Conservation (phyloP, 2,113 vertebrate genomes). For the Misgurnus anguillicaudatus region DNA sequence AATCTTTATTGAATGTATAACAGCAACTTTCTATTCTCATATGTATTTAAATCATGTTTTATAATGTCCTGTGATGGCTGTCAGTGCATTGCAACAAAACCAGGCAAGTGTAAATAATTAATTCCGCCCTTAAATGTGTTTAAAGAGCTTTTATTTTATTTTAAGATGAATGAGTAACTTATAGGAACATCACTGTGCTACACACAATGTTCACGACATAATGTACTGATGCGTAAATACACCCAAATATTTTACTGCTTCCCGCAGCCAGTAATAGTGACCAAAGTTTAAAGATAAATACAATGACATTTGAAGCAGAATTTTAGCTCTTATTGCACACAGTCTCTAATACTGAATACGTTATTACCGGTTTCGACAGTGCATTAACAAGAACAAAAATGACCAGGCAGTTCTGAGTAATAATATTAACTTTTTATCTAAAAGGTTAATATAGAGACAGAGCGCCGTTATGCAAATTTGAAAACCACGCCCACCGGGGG, state of each 20-base stretch:
- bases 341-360: neutral
- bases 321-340: slow-evolving; percentile 4
- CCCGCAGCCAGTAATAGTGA: neutral
- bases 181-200: neutral
- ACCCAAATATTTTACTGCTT: neutral
- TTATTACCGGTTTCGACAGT: neutral
- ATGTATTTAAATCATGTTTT: neutral
- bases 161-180: too few species aligned
- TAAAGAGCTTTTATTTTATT: neutral
- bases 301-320: slow-evolving; percentile 23
- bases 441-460: too few species aligned
- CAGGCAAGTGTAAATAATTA: neutral
- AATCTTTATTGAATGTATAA: neutral
- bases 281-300: slow-evolving; percentile 31
- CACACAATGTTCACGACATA: neutral
- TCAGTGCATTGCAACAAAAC: neutral
- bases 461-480: too few species aligned
- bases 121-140: neutral
- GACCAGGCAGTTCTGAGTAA: neutral
- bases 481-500: too few species aligned
- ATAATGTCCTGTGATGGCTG: neutral
- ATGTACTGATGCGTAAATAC: neutral
- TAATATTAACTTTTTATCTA: neutral
- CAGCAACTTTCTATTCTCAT: neutral
- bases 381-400: slow-evolving; percentile 16